Base-by-base conservation (phyloP, 2,113 vertebrate species). In the Larimichthys polyactis region DNA sequence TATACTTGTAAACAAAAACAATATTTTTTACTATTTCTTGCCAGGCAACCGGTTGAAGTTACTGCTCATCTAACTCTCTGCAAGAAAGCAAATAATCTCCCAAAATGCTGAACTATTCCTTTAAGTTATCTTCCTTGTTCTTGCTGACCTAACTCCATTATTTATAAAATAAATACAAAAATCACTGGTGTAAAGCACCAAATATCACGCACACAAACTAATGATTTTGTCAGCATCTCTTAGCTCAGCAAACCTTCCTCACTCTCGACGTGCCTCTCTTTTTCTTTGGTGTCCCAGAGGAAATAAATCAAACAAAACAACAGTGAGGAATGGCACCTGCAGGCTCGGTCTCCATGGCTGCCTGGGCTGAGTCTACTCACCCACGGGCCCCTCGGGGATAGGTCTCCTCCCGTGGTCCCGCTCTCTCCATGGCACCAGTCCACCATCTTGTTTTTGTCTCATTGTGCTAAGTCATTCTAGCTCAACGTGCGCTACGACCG, bases 371-470 rank as follows among this genome's bases (percentile, higher is more conserved):
- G 73, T 59, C 83, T 82, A 19, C 80, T 92, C 83, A 78, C 80
- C 85, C 86, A 74, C 60, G 48, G 32, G 73, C 80, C 86, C 78
- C 85, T 90, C 52, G 22, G 85, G 93, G 83, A 86, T 66, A 29
- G 83, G 84, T 93, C 82, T 90, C 89, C 83, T 87, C 77, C 82
- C 77, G 0, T 77, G 85, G 81, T 87, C 71, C 36, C 36, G 32
- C 67, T 84, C 86, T 94, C 93, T 92, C 90, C 87, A 80, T 27
- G 83, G 88, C 88, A 87, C 86, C 89, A 36, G 54, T 79, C 80
- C n/a, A 49, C 83, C 86, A 71, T 92, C 90, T 92, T 93, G 89
- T 94, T 92, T 84, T 86, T 90, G 90, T 91, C 93, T 80, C 27
- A 15, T 62, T 79, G 90, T 87, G 93, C 91, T 82, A 70, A 75